phyloP scores from a whole-genome alignment of 2,797 vertebrate genomes.

The Siniperca obscura region DNA sequence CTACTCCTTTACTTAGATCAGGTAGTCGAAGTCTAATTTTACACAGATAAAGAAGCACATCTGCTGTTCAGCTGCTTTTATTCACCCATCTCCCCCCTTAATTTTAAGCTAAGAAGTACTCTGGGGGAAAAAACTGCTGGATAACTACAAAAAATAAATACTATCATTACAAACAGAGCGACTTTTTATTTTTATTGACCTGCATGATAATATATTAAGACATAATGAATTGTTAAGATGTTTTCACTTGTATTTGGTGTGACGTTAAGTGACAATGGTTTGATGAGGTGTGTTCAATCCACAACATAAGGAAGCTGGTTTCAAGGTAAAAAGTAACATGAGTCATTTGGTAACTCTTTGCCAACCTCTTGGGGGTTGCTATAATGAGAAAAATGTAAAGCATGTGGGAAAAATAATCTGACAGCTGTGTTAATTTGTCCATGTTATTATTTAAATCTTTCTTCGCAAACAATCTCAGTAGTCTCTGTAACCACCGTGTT shows the following conservation, averaged over 20 bases:
- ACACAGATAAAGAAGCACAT: conserved; percentile 32
- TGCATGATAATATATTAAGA: conserved; percentile 38
- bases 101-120: neutral
- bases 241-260: conserved; percentile 35
- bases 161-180: conserved; percentile 22
- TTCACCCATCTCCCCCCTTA: neutral
- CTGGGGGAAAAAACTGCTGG: neutral
- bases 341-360: conserved; percentile 32
- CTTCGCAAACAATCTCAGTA: conserved; percentile 41
- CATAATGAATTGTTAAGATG: conserved; percentile 6
- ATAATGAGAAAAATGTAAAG: conserved; percentile 27
- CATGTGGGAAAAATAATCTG: neutral
- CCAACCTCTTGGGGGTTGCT: conserved; percentile 1
- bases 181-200: conserved; percentile 14
- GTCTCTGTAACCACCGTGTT: conserved; percentile 31
- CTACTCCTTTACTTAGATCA: conserved; percentile 38
- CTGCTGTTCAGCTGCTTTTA: conserved; percentile 12
- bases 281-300: conserved; percentile 17
- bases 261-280: conserved; percentile 40
- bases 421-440: conserved; percentile 24
- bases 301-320: conserved; percentile 31
- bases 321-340: conserved; percentile 35
- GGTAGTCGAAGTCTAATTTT: conserved; percentile 24
- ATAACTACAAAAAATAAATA: conserved; percentile 56
- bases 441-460: conserved; percentile 16